phyloP scores from a whole-genome alignment of 2,113 vertebrate species.

The Ginglymostoma cirratum region DNA sequence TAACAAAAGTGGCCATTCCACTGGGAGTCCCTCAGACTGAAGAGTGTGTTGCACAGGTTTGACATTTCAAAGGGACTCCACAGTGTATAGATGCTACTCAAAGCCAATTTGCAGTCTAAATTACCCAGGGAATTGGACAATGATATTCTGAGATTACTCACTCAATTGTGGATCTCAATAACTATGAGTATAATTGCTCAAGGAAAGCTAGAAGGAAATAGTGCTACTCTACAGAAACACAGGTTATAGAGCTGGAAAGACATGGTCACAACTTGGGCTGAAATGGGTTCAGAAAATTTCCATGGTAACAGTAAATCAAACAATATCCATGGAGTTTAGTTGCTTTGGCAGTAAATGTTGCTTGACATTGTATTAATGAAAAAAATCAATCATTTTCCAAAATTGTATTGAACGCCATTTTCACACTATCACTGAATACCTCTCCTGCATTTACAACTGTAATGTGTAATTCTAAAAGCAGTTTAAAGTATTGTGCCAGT shows the following conservation, averaged over 20 bases:
- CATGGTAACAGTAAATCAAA: neutral
- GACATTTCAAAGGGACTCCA: neutral
- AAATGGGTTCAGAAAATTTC: neutral
- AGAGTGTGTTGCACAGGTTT: too few relatives aligned
- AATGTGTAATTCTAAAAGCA: neutral
- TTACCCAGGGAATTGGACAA: neutral
- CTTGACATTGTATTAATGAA: constrained; percentile 6
- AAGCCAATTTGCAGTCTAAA: neutral
- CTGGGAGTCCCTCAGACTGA: neutral
- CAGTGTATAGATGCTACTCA: neutral
- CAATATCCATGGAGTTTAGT: neutral
- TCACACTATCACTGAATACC: constrained; percentile 15
- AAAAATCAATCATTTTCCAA: neutral
- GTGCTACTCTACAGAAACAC: neutral
- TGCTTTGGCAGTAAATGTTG: constrained; percentile 21
- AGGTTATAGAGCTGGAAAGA: neutral
- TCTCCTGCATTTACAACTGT: constrained; percentile 14
- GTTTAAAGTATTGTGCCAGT: constrained; percentile 27
- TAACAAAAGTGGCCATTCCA: neutral
- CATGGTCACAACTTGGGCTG: neutral
- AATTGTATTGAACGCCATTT: neutral
- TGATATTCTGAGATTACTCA: neutral
- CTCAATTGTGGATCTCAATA: neutral
- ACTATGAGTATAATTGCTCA: neutral
- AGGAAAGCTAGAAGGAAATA: neutral